Evolutionary conservation across 2,888 invertebrate genomes (phyloP).

Genomic region (Agrochola macilenta): DNA sequence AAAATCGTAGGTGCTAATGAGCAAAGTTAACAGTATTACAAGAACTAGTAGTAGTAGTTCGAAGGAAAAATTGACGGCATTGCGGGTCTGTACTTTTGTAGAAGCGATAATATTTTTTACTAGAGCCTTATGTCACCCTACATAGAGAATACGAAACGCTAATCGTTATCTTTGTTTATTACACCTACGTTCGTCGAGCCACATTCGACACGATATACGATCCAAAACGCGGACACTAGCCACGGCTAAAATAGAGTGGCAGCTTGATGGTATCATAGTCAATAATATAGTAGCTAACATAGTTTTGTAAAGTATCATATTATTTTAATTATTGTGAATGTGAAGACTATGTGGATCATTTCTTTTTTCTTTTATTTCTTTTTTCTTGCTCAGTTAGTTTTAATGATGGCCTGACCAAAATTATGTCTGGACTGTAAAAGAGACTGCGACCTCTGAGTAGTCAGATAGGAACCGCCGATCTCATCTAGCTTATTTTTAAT

Average conservation of each 20-base stretch:
- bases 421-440: no score
- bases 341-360: no score
- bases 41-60: neutral
- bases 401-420: no score
- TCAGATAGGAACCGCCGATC: no score
- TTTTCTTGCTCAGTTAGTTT: no score
- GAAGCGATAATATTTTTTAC: constrained; percentile 25
- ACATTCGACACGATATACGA: constrained; percentile 28
- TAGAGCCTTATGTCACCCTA: constrained; percentile 19
- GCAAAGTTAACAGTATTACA: neutral
- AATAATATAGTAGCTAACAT: constrained; percentile 4
- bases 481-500: no score
- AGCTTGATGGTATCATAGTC: constrained; percentile 27
- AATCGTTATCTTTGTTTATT: constrained; percentile 34
- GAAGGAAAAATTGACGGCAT: neutral
- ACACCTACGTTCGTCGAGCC: constrained; percentile 15
- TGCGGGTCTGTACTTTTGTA: neutral
- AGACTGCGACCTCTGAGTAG: no score
- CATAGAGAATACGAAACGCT: constrained; percentile 35
- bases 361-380: no score
- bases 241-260: constrained; percentile 14
- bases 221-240: constrained; percentile 37
- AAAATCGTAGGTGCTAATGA: neutral
- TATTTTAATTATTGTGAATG: no score
- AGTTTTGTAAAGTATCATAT: no score